A percentile compares a stretch with the other conserved stretches of the same genome.
These are phyloP conservation scores for Enoplosus armatus DNA, from an alignment of 2,797 vertebrate species.

Conservation along the genomic window DNA sequence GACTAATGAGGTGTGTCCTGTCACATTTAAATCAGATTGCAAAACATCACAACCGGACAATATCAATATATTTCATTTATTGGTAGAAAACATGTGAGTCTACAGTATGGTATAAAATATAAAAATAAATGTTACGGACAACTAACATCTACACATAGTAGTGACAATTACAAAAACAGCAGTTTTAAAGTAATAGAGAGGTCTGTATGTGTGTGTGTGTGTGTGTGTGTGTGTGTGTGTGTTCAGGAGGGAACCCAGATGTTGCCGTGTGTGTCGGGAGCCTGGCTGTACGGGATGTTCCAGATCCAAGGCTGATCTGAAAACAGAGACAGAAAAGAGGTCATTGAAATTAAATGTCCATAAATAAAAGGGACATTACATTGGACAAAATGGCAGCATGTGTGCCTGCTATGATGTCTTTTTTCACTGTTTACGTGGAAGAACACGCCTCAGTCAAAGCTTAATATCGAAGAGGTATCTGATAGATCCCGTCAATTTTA, in stretches of 20 bases:
- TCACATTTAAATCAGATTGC: not conserved
- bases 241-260: conserved; percentile 93
- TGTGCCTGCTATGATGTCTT: not conserved
- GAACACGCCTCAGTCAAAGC: not conserved
- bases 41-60: not conserved
- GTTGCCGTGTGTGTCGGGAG: conserved; percentile 95
- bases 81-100: conserved; percentile 47
- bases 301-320: conserved; percentile 97
- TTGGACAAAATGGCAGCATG: not conserved
- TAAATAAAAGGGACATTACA: not conserved
- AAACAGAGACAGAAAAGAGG: conserved; percentile 40
- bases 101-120: conserved; percentile 50
- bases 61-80: conserved; percentile 32
- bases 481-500: not conserved
- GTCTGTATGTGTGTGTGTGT: conserved; percentile 3
- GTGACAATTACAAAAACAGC: conserved; percentile 14
- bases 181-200: conserved; percentile 1
- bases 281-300: conserved; percentile 93
- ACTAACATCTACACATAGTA: conserved; percentile 26
- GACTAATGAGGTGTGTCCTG: not conserved
- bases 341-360: not conserved
- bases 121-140: conserved; percentile 48
- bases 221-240: conserved; percentile 14
- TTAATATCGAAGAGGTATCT: not conserved
- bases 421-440: not conserved